Conservation (phyloP, 2,888 invertebrate species). For the Chalcosyrphus nemorum region DNA sequence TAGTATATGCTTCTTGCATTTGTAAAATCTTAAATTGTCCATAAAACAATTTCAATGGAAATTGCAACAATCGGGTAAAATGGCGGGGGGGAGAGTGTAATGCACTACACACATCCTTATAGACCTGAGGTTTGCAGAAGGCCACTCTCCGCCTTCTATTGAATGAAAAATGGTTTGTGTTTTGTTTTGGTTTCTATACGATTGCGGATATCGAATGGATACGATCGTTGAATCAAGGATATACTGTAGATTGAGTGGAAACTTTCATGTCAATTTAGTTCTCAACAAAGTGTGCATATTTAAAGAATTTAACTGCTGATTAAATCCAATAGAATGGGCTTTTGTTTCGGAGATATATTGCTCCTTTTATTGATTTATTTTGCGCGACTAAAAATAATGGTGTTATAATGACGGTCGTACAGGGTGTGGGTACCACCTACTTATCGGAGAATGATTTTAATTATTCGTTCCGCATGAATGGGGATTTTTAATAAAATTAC, state of each 20-base stretch:
- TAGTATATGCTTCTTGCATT: neutral
- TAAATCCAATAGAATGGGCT: neutral
- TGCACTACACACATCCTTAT: too few relatives aligned
- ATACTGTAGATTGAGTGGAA: neutral
- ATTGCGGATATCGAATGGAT: neutral
- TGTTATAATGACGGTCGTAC: neutral
- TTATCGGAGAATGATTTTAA: conserved; percentile 1
- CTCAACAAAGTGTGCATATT: neutral
- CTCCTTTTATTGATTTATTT: neutral
- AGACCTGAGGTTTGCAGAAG: too few relatives aligned
- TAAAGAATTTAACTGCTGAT: neutral
- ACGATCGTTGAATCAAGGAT: neutral
- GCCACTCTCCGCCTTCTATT: neutral
- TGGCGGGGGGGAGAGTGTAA: too few relatives aligned
- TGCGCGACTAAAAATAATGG: conserved; percentile 1
- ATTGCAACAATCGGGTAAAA: conserved; percentile 15
- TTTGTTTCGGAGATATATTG: too few relatives aligned
- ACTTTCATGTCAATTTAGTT: neutral
- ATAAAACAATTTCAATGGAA: conserved; percentile 35
- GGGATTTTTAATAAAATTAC: conserved; percentile 34
- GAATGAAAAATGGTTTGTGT: neutral
- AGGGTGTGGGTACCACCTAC: neutral
- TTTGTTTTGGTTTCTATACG: neutral
- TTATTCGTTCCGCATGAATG: conserved; percentile 27
- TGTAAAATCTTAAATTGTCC: conserved; percentile 25